phyloP scores from a whole-genome alignment of 92 coral and sea anemone species.

The Porites rus region DNA sequence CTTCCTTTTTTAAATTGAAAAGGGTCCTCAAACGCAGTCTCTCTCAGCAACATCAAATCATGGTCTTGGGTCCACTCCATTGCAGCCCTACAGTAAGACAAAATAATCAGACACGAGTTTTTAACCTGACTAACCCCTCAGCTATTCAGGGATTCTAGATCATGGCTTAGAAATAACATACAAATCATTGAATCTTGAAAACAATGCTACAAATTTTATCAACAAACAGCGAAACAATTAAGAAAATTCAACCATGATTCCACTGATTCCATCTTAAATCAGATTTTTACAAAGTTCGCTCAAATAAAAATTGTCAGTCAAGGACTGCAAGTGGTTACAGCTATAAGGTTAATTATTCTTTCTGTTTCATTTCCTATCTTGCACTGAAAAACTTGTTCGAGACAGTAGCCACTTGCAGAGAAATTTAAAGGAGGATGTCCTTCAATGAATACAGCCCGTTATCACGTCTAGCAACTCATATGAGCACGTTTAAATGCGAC shows the following conservation, averaged over 20 bases:
- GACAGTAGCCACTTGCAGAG: neutral
- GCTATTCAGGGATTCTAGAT: slow-evolving; percentile 13
- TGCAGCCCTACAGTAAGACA: neutral
- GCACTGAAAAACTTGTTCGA: too few species aligned
- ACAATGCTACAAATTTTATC: neutral
- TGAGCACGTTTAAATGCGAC: neutral
- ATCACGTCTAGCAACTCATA: neutral
- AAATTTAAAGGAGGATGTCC: slow-evolving; percentile 10
- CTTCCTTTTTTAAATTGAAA: slow-evolving; percentile 53
- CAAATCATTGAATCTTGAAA: slow-evolving; percentile 18
- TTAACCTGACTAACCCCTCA: neutral
- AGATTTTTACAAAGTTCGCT: neutral
- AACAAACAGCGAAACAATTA: too few species aligned
- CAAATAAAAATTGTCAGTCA: neutral
- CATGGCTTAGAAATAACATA: neutral
- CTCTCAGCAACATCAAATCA: slow-evolving; percentile 36
- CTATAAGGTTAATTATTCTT: neutral
- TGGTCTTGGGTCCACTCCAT: slow-evolving; percentile 56
- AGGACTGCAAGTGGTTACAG: neutral
- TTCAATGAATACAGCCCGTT: slow-evolving; percentile 1
- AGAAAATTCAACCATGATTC: too few species aligned
- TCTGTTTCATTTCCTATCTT: neutral
- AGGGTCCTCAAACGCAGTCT: slow-evolving; percentile 35
- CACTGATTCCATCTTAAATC: neutral
- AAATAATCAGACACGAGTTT: too few species aligned